phyloP scores from a whole-genome alignment of 2,888 invertebrate genomes.

The Temnothorax unifasciatus region DNA sequence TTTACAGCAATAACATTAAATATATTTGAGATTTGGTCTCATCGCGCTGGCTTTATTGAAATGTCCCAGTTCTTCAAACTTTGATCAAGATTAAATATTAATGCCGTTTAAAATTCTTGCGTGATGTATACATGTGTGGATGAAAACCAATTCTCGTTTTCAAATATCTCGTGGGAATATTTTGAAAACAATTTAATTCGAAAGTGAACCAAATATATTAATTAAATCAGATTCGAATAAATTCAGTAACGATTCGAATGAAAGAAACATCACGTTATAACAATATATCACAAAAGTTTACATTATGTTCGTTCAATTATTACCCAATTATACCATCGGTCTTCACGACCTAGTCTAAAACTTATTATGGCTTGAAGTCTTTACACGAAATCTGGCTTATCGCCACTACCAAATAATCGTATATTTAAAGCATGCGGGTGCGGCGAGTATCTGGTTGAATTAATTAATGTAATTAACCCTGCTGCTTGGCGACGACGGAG shows the following conservation, averaged over 20 bases:
- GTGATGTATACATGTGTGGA: background rate
- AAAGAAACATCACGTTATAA: background rate
- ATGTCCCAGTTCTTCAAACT: conserved; percentile 2
- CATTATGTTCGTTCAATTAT: background rate
- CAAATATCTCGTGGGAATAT: background rate
- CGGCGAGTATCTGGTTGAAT: conserved; percentile 46
- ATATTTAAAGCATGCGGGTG: conserved; percentile 50
- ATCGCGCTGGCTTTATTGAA: background rate
- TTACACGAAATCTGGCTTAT: conserved; percentile 5
- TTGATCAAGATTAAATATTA: conserved; percentile 29
- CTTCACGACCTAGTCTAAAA: background rate
- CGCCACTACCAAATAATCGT: background rate
- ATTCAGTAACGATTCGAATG: background rate
- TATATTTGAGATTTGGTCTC: background rate
- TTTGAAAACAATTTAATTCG: background rate
- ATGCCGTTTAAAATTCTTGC: background rate
- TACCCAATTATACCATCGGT: background rate
- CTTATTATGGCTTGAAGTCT: conserved; percentile 7
- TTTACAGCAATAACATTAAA: background rate
- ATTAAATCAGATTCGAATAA: background rate
- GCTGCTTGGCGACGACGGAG: conserved; percentile 36
- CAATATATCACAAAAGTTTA: background rate
- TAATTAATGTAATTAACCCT: conserved; percentile 58
- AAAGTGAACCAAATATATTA: background rate
- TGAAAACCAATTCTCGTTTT: background rate